Evolutionary conservation across 2,113 vertebrate genomes (phyloP).

Genomic region (Prochilodus magdalenae): DNA sequence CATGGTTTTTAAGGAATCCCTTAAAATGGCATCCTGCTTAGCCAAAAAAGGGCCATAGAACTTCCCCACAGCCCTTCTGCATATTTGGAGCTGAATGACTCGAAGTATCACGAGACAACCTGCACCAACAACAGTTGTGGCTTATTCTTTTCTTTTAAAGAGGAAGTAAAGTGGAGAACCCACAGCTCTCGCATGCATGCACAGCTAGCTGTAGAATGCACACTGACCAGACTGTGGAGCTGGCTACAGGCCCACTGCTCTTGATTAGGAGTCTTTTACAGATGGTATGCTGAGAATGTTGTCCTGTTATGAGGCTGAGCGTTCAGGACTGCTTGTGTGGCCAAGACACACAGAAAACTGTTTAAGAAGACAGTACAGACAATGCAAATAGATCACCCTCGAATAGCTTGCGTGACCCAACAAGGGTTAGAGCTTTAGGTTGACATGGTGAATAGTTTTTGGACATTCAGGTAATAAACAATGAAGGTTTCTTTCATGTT

Average conservation of each 20-base stretch:
- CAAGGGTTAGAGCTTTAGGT: too few species aligned
- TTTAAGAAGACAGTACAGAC: neutral
- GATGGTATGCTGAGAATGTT: conserved; percentile 77
- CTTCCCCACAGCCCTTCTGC: too few species aligned
- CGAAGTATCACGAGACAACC: neutral
- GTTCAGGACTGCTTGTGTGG: conserved; percentile 47
- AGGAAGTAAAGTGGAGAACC: conserved; percentile 60
- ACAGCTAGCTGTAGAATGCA: conserved; percentile 65
- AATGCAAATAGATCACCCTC: neutral
- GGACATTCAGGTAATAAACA: too few species aligned
- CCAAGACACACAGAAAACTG: conserved; percentile 11
- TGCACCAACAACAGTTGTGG: neutral
- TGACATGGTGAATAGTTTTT: too few species aligned
- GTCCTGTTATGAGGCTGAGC: conserved; percentile 60
- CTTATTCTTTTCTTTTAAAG: conserved; percentile 22
- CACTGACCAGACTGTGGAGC: conserved; percentile 67
- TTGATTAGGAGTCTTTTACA: conserved; percentile 72
- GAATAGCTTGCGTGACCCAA: neutral
- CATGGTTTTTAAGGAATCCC: too few species aligned
- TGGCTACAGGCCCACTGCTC: conserved; percentile 74
- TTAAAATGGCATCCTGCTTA: too few species aligned
- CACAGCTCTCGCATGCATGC: conserved; percentile 71
- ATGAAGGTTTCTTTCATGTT: neutral
- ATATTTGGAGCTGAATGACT: neutral
- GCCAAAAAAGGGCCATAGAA: too few species aligned